Conservation (phyloP, 2,888 invertebrate species). For the Oligia strigilis region DNA sequence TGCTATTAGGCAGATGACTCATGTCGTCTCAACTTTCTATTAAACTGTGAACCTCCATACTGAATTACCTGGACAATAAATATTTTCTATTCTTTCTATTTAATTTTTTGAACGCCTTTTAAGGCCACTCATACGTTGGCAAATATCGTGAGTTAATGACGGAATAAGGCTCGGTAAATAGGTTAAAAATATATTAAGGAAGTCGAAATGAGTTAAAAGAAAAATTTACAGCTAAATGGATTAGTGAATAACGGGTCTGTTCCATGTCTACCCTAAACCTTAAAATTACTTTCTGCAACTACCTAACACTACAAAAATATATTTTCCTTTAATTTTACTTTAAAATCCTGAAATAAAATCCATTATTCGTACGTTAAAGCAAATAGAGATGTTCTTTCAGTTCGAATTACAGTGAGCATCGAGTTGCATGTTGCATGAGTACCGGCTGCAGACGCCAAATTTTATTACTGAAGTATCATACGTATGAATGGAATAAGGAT, state of each 20-base stretch:
- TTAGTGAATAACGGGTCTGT: neutral
- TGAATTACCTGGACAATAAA: too few relatives aligned
- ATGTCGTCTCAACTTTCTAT: too few relatives aligned
- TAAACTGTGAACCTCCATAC: too few relatives aligned
- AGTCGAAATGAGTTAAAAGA: neutral
- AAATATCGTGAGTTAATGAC: neutral
- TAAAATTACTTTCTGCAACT: neutral
- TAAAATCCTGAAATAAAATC: neutral
- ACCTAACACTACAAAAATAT: neutral
- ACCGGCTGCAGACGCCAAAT: conserved; percentile 42
- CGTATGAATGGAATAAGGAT: conserved; percentile 14
- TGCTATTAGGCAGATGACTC: too few relatives aligned
- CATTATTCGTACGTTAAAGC: conserved; percentile 13
- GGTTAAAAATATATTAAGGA: neutral
- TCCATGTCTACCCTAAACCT: neutral
- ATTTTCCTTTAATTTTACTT: neutral
- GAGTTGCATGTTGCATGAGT: conserved; percentile 54
- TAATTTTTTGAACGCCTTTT: neutral
- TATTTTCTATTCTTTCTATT: too few relatives aligned
- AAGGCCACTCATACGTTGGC: neutral
- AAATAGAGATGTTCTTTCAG: conserved; percentile 25
- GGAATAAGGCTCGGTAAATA: neutral
- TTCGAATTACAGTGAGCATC: conserved; percentile 31
- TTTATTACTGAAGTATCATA: conserved; percentile 43
- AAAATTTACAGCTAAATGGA: neutral